These are phyloP conservation scores for Perognathus longimembris DNA, from an alignment of 2,113 vertebrate genomes.

Conservation along the genomic window DNA sequence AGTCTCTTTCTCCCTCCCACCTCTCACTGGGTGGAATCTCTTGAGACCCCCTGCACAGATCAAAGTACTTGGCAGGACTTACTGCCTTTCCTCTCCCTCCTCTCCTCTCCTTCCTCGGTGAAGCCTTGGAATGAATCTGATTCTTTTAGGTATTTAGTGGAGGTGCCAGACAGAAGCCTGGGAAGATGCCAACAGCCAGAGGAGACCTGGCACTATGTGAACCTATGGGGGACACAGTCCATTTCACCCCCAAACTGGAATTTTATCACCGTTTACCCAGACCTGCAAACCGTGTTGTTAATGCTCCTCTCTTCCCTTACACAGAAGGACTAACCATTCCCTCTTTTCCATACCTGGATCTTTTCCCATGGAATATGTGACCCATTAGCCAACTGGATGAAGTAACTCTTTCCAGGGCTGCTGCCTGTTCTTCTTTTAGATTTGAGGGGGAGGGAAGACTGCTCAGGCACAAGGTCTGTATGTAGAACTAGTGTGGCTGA, in stretches of 20 bases:
- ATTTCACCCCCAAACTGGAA: slow-evolving; percentile 74
- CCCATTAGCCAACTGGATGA: slow-evolving; percentile 85
- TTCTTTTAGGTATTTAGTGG: slow-evolving; percentile 77
- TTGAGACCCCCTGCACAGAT: slow-evolving; percentile 75
- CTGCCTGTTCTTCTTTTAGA: slow-evolving; percentile 80
- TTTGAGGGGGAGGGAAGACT: slow-evolving; percentile 65
- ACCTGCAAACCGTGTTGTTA: slow-evolving; percentile 63
- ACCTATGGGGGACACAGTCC: slow-evolving; percentile 63
- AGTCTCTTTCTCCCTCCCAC: slow-evolving; percentile 47
- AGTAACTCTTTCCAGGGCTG: slow-evolving; percentile 87
- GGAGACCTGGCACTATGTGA: slow-evolving; percentile 58
- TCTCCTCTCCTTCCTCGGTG: not conserved
- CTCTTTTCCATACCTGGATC: slow-evolving; percentile 88
- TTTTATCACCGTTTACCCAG: slow-evolving; percentile 81
- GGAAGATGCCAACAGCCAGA: slow-evolving; percentile 74
- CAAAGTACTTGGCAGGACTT: slow-evolving; percentile 74
- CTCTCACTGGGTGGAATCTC: slow-evolving; percentile 62
- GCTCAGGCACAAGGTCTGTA: not conserved
- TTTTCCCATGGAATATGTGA: slow-evolving; percentile 91
- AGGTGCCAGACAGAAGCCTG: slow-evolving; percentile 79
- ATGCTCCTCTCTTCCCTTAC: slow-evolving; percentile 62
- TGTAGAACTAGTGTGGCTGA: slow-evolving; percentile 55
- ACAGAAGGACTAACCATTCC: slow-evolving; percentile 80
- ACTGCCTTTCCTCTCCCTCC: not conserved
- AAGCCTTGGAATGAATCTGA: slow-evolving; percentile 76